Evolutionary conservation across 2,888 invertebrate species (phyloP).

Genomic region (Tillus elongatus): DNA sequence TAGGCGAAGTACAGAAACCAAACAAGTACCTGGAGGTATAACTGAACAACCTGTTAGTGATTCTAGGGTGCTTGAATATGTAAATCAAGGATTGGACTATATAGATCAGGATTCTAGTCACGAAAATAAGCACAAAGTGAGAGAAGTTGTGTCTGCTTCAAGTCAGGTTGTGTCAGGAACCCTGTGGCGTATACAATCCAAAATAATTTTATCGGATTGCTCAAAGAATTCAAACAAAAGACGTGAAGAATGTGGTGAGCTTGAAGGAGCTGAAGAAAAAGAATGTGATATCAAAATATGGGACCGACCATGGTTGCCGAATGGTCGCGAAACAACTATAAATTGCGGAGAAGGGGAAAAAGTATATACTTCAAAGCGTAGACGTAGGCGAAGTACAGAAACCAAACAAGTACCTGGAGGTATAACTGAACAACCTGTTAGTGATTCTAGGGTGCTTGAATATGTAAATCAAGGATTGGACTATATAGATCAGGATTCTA

Average conservation of each 20-base stretch:
- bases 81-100: constrained; percentile 37
- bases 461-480: constrained; percentile 36
- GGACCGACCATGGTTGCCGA: constrained; percentile 13
- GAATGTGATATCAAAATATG: constrained; percentile 38
- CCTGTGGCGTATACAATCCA: constrained; percentile 48
- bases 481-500: constrained; percentile 39
- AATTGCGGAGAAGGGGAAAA: background rate
- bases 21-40: constrained; percentile 6
- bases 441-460: constrained; percentile 33
- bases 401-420: constrained; percentile 4
- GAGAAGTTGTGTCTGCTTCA: constrained; percentile 42
- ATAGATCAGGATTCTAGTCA: constrained; percentile 32
- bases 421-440: constrained; percentile 16
- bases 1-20: background rate
- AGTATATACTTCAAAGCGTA: background rate
- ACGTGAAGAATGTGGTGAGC: background rate
- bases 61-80: constrained; percentile 29
- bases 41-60: constrained; percentile 24
- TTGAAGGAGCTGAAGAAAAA: constrained; percentile 11
- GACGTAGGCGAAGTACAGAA: background rate
- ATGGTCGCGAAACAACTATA: background rate
- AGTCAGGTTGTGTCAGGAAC: constrained; percentile 49
- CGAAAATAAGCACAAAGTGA: constrained; percentile 29
- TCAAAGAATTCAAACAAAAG: background rate
- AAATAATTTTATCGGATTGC: constrained; percentile 44